Base-by-base conservation (phyloP, 2,888 invertebrate genomes). In the Dioctria rufipes region DNA sequence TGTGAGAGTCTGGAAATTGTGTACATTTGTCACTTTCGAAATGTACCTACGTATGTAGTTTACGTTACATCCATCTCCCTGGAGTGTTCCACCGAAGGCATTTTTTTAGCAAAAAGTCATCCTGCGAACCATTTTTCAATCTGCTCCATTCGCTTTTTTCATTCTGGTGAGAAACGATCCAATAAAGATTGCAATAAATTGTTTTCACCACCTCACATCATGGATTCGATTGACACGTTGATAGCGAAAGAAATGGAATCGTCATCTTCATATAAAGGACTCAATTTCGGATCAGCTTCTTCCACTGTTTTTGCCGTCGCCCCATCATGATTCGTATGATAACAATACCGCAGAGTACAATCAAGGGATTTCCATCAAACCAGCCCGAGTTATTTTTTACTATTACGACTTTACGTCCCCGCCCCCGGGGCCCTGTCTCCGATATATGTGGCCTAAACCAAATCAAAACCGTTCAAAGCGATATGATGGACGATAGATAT, bases 171-270 rank as follows among this genome's bases (percentile, higher is more conserved):
- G 63, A 63, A 77, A 77, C 77, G 77, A 77, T 46, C 77, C 63
- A 61, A 63, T 77, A 77, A 63, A 77, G 61, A 77, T 77, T 77
- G 77, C 77, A 77, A 77, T 77, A 77, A 77, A 77, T 77, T 77
- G 63, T 63, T 61, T 43, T 77, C 77, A 43, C 77, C 63, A 73
- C 73, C 77, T 77, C 61, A 77, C 73, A 77, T 77, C 77, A 61
- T 63, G 63, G 77, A 61, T 49, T 63, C 77, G 73, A 73, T 63
- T 63, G 77, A 63, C 77, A 77, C 63, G 77, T 77, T 77, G 81
- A 81, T 78, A 77, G 77, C 81, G 80, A 65, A 80, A 80, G 54
- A 80, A 81, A 81, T 81, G 77, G 80, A 81, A 81, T 81, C 80
- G 80, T 78, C 81, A 80, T 81, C 80, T 81, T 67, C 80, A 63